Evolutionary conservation across 1,140 invertebrate genomes (phyloP), one percentile per base, ranked within the genome.

Genomic region (Schlechtendalia chinensis): DNA sequence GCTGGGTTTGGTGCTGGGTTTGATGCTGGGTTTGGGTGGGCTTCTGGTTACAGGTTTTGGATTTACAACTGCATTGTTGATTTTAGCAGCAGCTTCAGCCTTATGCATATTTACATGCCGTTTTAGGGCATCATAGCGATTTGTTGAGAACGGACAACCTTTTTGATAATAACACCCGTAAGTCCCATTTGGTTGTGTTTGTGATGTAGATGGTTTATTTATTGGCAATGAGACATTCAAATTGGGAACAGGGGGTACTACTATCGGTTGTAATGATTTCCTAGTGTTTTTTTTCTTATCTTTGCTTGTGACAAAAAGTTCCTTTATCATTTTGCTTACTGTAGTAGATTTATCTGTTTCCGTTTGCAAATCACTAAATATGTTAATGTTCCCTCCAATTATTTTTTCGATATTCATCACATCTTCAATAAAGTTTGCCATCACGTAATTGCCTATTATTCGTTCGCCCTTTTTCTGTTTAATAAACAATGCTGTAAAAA

Each of bases 341-440:
- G 24, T 50, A 0, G 10, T 0, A 24, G 17, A 0, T 19, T 47
- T 0, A 10, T 45, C 32, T 32, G 14, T 0, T 10, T 17, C 0
- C 16, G 5, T 2, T 24, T 45, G 3, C 24, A 77, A 10, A 16
- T 47, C 1, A 16, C 45, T 8, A 61, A 77, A 77, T 47, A 77
- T 77, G 17, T 11, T 4, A 1, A 5, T 0, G 39, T 77, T n/a
- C 5, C 74, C 74, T 29, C 56, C 56, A 59, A 47, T 45, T 5
- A 5, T 5, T 0, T 4, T 24, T 45, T 77, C 74, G 16, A 58
- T 11, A 11, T 1, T 2, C 22, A 59, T 0, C 1, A 77, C 56
- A 2, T 77, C 74, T 5, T 45, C 10, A 0, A 27, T 4, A 27
- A 77, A 77, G 1, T 45, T 8, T 3, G 19, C 0, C 74, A 77